Evolutionary conservation across 2,888 invertebrate genomes (phyloP).

Genomic region (Drosophila phalerata): DNA sequence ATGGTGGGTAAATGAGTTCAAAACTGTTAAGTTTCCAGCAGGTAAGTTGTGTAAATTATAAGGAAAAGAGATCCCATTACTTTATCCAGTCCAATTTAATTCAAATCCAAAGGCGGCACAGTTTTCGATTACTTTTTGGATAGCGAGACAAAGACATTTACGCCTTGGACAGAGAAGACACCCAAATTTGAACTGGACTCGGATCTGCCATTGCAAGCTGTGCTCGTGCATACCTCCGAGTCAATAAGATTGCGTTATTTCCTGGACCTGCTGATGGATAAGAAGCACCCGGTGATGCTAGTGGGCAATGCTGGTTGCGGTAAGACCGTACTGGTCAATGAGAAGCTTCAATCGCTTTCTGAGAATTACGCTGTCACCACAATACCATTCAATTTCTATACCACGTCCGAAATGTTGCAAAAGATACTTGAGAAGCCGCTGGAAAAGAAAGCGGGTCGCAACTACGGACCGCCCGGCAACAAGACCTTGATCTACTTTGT

Average conservation of each 20-base stretch:
- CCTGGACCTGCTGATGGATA: slow-evolving; percentile 94
- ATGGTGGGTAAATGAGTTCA: slow-evolving; percentile 99
- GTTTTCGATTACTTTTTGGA: slow-evolving; percentile 98
- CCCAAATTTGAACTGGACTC: slow-evolving; percentile 96
- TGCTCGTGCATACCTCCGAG: slow-evolving; percentile 96
- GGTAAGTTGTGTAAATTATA: slow-evolving; percentile 69
- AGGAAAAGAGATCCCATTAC: not conserved
- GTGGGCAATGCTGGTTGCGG: slow-evolving; percentile 97
- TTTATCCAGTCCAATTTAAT: not conserved
- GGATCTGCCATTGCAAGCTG: slow-evolving; percentile 96
- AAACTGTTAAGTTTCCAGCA: slow-evolving; percentile 95
- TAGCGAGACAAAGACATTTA: slow-evolving; percentile 94
- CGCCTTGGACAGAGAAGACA: slow-evolving; percentile 95
- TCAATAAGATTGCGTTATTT: slow-evolving; percentile 96
- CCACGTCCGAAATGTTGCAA: slow-evolving; percentile 96
- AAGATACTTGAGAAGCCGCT: slow-evolving; percentile 96
- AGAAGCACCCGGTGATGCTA: slow-evolving; percentile 96
- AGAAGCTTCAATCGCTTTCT: slow-evolving; percentile 90
- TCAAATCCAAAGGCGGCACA: slow-evolving; percentile 89
- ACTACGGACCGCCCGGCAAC: slow-evolving; percentile 97
- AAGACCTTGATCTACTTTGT: slow-evolving; percentile 97
- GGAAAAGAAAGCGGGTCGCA: slow-evolving; percentile 98
- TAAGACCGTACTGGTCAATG: slow-evolving; percentile 94
- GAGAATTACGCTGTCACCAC: slow-evolving; percentile 96
- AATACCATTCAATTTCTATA: slow-evolving; percentile 98